Evolutionary conservation across 2,888 invertebrate species (phyloP).

Genomic region (Temnothorax rugatulus): DNA sequence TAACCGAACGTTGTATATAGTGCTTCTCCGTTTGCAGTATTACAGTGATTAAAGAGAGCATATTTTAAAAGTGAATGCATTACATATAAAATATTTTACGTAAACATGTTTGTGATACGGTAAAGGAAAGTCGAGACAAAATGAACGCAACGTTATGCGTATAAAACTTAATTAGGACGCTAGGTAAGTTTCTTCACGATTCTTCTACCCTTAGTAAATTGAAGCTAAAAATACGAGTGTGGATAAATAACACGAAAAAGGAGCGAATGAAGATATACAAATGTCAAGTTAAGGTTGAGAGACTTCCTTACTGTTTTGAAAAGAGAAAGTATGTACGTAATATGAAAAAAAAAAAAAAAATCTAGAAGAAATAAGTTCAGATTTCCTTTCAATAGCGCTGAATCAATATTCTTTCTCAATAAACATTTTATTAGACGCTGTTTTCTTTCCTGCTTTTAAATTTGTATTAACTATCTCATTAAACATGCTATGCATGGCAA

Average conservation of each 20-base stretch:
- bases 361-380: background rate
- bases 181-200: conserved; percentile 17
- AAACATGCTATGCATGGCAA: background rate
- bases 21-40: conserved; percentile 32
- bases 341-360: background rate
- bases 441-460: background rate
- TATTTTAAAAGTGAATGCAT: conserved; percentile 5
- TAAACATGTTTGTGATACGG: conserved; percentile 1
- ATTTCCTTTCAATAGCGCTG: background rate
- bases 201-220: conserved; percentile 1
- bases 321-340: background rate
- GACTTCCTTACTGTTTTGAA: background rate
- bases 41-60: conserved; percentile 19
- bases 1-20: conserved; percentile 48
- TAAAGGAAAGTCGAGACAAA: background rate
- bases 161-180: background rate
- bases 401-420: background rate
- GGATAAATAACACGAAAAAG: background rate
- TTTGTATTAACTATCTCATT: background rate
- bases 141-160: background rate
- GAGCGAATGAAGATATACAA: conserved; percentile 20
- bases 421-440: background rate
- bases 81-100: background rate
- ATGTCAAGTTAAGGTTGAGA: background rate
- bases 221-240: background rate